These are phyloP conservation scores for Anguilla marmorata DNA, from an alignment of 2,797 vertebrate species.

Conservation along the genomic window DNA sequence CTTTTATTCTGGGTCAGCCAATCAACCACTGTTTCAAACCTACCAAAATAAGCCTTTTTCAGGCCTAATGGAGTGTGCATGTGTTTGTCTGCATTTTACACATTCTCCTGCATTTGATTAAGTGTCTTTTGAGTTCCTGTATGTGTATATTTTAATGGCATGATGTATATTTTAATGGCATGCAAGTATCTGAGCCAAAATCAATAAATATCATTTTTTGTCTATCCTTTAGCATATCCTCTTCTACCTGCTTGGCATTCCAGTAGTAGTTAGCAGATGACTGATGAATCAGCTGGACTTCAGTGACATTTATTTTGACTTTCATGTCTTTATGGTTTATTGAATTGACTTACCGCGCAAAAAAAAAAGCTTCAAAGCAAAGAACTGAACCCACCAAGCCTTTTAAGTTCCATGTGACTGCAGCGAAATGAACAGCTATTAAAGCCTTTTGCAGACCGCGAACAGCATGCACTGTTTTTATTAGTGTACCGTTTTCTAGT, in stretches of 20 bases:
- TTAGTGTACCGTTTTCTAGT: background rate
- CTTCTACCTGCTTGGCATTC: conserved; percentile 35
- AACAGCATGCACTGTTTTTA: background rate
- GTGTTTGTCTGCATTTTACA: background rate
- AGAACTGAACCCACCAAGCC: conserved; percentile 33
- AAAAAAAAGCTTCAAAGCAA: conserved; percentile 57
- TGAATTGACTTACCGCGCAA: conserved; percentile 52
- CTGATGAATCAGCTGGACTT: conserved; percentile 53
- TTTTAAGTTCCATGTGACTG: conserved; percentile 35
- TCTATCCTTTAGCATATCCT: conserved; percentile 31
- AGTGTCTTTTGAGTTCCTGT: background rate
- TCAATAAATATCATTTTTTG: conserved; percentile 18
- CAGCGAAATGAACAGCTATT: conserved; percentile 23
- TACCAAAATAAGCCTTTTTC: background rate
- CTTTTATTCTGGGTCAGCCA: background rate
- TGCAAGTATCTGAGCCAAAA: background rate
- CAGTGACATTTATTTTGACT: conserved; percentile 64
- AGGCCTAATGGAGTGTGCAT: background rate
- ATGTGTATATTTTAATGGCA: background rate
- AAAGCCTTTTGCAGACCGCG: background rate
- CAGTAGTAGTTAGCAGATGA: conserved; percentile 41
- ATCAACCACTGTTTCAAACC: background rate
- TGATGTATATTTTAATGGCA: background rate
- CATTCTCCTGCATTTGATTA: background rate
- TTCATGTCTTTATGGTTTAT: conserved; percentile 56